phyloP scores from a whole-genome alignment of 1,140 invertebrate genomes.

The Holotrichia oblita region DNA sequence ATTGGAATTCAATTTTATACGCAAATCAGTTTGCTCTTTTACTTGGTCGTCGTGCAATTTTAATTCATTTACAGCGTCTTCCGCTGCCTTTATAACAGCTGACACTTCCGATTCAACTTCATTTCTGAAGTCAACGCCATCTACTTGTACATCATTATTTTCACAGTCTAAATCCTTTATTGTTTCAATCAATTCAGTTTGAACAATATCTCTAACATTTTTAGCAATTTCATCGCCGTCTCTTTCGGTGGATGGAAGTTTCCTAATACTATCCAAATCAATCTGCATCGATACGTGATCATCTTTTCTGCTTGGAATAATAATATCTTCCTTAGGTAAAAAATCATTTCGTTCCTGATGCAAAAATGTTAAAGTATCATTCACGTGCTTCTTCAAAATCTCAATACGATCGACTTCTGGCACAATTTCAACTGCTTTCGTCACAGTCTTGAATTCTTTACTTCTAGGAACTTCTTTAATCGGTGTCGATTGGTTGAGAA shows the following conservation, averaged over 20 bases:
- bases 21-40: not conserved
- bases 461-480: not conserved
- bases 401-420: slow-evolving; percentile 51
- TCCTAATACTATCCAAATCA: slow-evolving; percentile 53
- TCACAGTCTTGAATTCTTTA: not conserved
- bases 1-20: not conserved
- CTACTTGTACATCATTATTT: not conserved
- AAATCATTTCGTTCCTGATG: slow-evolving; percentile 61
- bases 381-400: slow-evolving; percentile 56
- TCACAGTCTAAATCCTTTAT: slow-evolving; percentile 45
- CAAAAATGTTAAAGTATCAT: slow-evolving; percentile 58
- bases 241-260: not conserved
- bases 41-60: not conserved
- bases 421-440: not conserved
- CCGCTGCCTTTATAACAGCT: slow-evolving; percentile 54
- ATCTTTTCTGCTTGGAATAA: slow-evolving; percentile 59
- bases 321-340: slow-evolving; percentile 58
- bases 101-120: slow-evolving; percentile 54
- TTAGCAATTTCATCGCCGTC: slow-evolving; percentile 40
- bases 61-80: slow-evolving; percentile 52
- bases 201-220: slow-evolving; percentile 34
- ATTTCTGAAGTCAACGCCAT: slow-evolving; percentile 46
- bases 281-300: slow-evolving; percentile 57
- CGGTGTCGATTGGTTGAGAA: slow-evolving; percentile 1
- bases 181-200: slow-evolving; percentile 47